A percentile compares a stretch with the other conserved stretches of the same genome.
Conservation (phyloP, 2,888 invertebrate species). For the Zhuqinia jingwanae region DNA sequence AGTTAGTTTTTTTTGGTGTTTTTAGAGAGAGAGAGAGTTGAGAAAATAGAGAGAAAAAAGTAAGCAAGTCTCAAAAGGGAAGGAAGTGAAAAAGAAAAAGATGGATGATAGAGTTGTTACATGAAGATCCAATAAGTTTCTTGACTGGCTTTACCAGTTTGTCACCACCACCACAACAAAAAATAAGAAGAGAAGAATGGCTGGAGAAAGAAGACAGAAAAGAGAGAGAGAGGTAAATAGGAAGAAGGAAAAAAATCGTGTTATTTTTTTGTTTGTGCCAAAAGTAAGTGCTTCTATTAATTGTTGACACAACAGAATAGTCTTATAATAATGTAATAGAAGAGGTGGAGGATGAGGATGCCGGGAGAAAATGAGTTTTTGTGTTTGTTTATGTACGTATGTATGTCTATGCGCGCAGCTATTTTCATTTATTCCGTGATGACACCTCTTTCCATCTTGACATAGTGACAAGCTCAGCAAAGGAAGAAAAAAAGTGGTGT, state of each 20-base stretch:
- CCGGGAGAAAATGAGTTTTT: conserved; percentile 25
- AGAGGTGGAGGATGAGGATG: no score
- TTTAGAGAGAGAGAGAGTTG: not conserved
- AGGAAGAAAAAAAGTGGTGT: conserved; percentile 23
- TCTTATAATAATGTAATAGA: no score
- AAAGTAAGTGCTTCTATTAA: conserved; percentile 67
- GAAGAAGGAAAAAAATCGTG: not conserved
- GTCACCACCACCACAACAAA: not conserved
- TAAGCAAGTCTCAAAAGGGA: conserved; percentile 62
- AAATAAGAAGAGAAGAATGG: conserved; percentile 6
- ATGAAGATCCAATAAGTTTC: conserved; percentile 66
- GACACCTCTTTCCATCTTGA: conserved; percentile 47
- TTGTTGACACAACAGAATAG: conserved; percentile 72
- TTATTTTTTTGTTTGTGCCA: not conserved
- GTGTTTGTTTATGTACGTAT: no score
- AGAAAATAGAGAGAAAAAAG: no score
- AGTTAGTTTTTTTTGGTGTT: no score
- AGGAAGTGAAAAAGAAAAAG: conserved; percentile 70
- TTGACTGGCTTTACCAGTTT: conserved; percentile 50
- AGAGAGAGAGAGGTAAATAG: not conserved
- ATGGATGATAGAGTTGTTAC: conserved; percentile 72
- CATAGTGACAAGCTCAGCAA: conserved; percentile 66
- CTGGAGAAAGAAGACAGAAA: not conserved
- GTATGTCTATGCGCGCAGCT: not conserved
- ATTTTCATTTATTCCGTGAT: not conserved